phyloP scores from a whole-genome alignment of 2,888 invertebrate species.

The Drosophila monieri region DNA sequence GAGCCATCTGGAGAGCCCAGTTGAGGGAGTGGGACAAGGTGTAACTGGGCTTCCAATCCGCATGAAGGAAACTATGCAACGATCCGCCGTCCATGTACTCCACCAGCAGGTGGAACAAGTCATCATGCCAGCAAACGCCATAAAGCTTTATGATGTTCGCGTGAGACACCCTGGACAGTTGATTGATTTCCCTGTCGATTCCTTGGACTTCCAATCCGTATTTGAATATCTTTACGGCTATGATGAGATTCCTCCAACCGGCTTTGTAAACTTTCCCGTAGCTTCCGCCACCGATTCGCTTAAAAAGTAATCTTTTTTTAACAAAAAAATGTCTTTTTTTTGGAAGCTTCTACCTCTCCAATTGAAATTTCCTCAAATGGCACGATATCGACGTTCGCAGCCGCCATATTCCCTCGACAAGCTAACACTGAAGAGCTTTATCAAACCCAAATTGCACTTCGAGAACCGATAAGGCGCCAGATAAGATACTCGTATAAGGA shows the following conservation, averaged over 20 bases:
- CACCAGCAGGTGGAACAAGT: conserved; percentile 31
- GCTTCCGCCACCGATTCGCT: conserved; percentile 12
- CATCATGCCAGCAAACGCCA: conserved; percentile 11
- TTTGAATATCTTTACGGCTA: conserved; percentile 24
- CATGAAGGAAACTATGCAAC: conserved; percentile 29
- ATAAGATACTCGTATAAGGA: not conserved
- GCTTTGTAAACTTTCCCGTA: conserved; percentile 13
- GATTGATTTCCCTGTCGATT: conserved; percentile 28
- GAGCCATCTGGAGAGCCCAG: conserved; percentile 50
- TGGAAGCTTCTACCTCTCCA: not conserved
- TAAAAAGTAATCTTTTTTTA: not conserved
- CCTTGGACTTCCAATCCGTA: not conserved
- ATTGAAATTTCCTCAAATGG: conserved; percentile 7
- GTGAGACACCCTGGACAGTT: conserved; percentile 40
- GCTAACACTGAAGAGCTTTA: not conserved
- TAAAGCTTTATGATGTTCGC: conserved; percentile 51
- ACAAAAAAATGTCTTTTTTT: no score
- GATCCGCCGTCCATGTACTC: conserved; percentile 56
- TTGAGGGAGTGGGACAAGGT: conserved; percentile 31
- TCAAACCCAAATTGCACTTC: not conserved
- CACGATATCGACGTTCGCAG: not conserved
- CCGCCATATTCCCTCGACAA: conserved; percentile 3
- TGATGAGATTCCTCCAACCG: not conserved
- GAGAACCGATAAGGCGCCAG: not conserved
- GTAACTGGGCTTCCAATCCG: conserved; percentile 6